phyloP scores from a whole-genome alignment of 2,888 invertebrate species.

The Eupithecia exiguata region DNA sequence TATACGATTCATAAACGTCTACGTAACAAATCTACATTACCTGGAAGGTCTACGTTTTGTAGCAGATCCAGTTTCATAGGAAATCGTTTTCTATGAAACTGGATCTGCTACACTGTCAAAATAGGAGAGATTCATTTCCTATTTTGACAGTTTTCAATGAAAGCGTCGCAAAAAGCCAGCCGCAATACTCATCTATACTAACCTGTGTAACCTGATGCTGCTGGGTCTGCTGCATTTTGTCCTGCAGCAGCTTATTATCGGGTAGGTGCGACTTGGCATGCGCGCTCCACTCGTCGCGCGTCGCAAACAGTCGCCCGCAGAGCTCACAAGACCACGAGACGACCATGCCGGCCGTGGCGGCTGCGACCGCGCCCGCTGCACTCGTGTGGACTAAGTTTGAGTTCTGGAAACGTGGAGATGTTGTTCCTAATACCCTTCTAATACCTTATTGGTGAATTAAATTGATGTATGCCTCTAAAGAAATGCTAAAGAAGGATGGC shows the following conservation, averaged over 20 bases:
- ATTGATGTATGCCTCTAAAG: background rate
- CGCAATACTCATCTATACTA: background rate
- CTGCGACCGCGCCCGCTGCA: conserved; percentile 75
- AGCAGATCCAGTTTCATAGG: too few relatives aligned
- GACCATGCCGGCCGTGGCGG: conserved; percentile 80
- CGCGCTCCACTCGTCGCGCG: conserved; percentile 90
- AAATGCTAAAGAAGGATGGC: background rate
- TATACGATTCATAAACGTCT: too few relatives aligned
- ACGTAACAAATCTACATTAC: too few relatives aligned
- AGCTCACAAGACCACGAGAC: conserved; percentile 90
- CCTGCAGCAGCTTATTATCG: conserved; percentile 77
- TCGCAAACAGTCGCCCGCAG: conserved; percentile 88
- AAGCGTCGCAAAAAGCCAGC: background rate
- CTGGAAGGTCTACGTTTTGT: too few relatives aligned
- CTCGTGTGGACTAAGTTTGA: conserved; percentile 80
- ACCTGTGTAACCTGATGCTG: conserved; percentile 68
- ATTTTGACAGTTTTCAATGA: background rate
- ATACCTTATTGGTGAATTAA: background rate
- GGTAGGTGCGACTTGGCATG: conserved; percentile 89
- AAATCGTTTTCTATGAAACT: background rate
- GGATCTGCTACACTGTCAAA: too few relatives aligned
- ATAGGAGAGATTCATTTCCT: too few relatives aligned
- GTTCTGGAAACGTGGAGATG: conserved; percentile 59
- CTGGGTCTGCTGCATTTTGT: conserved; percentile 77
- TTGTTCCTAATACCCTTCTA: background rate